Evolutionary conservation across 2,888 invertebrate species (phyloP).

Genomic region (Amblyjoppa proteus): DNA sequence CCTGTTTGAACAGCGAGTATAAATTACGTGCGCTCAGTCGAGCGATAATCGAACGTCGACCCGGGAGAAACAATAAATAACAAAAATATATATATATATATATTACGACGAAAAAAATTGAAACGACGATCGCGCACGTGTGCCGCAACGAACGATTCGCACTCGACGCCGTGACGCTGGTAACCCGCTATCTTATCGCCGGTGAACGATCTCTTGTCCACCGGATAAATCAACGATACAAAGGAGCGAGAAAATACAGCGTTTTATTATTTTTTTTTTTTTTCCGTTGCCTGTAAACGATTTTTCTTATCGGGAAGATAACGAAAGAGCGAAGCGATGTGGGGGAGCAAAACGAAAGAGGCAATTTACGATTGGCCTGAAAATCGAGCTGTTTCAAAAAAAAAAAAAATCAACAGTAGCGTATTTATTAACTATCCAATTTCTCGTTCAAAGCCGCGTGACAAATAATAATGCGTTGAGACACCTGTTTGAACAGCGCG

Average conservation of each 20-base stretch:
- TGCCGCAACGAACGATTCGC: background rate
- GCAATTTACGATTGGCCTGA: background rate
- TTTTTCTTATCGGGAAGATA: conserved; percentile 6
- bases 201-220: conserved; percentile 33
- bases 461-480: background rate
- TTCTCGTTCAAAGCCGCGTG: background rate
- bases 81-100: too few relatives aligned
- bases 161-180: conserved; percentile 33
- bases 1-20: conserved; percentile 3
- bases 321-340: background rate
- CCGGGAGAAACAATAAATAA: conserved; percentile 26
- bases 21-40: conserved; percentile 11
- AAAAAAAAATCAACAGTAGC: too few relatives aligned
- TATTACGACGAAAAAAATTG: conserved; percentile 8
- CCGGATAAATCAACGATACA: conserved; percentile 21
- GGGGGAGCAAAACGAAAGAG: background rate
- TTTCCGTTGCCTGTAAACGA: background rate
- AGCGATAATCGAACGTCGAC: conserved; percentile 62
- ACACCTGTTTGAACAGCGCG: background rate
- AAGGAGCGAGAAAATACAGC: background rate
- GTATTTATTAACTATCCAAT: too few relatives aligned
- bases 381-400: conserved; percentile 17
- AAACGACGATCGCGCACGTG: background rate
- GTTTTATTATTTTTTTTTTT: background rate
- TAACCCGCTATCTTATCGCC: conserved; percentile 49